Evolutionary conservation across 37 sponge, comb jelly and placozoan genomes (phyloP), one percentile per base, ranked within the genome.

Genomic region (Halichondria panicea): DNA sequence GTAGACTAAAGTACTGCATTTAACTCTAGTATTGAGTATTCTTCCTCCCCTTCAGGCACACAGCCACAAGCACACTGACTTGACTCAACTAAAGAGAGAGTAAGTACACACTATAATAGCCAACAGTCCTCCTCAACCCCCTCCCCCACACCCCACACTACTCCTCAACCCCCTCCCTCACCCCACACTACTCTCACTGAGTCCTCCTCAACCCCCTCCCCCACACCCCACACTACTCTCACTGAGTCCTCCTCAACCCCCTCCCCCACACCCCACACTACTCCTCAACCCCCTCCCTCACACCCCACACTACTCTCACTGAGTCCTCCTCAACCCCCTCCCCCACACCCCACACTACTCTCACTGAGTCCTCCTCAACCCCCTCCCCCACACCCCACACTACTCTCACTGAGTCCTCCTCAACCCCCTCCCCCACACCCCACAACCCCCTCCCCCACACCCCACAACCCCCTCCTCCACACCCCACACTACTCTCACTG

Each of bases 51-150:
- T 48, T 22, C 70, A 71, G 19, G 43, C 56, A 38, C 53, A n/a
- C 46, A 35, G 38, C 61, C 35, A 67, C 32, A 75, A 77, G 39
- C 45, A 71, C 59, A 50, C 68, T 3, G 83, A 53, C 5, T 21
- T 89, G 1, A 2, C n/a, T n/a, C 63, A 44, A 36, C 83, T 91
- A 18, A 83, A 91, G 38, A 63, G 63, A 32, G 80, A 91, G 84
- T 89, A 36, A 88, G 45, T 70, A 0, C 21, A 27, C 22, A n/a
- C 25, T 35, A 12, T 61, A 12, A 8, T 61, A 43, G 50, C 40
- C 6, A 33, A 25, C 55, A 33, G 4, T 38, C 55, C 36, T 53
- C 3, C 5, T 53, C 7, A 19, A 12, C 11, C 18, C 15, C 36
- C 41, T 24, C 39, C 13, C 39, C 34, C 39, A 21, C 74, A 34